Conservation (phyloP, 2,113 vertebrate species). For the Thymallus thymallus region DNA sequence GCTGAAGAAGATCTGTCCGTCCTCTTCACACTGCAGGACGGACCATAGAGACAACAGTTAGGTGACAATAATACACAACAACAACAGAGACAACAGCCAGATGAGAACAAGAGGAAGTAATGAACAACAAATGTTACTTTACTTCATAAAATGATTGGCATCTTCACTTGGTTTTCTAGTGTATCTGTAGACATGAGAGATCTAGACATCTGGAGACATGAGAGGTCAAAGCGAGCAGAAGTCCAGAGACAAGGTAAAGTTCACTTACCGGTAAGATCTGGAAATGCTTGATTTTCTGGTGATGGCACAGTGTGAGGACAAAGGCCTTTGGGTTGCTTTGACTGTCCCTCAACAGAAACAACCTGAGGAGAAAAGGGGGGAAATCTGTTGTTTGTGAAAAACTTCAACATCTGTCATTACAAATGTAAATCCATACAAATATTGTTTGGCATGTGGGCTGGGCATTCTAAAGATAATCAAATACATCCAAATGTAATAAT, state of each 20-base stretch:
- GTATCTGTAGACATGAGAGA: not conserved
- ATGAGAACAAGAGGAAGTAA: no score
- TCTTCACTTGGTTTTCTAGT: no score
- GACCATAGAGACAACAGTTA: no score
- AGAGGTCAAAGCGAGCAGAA: no score
- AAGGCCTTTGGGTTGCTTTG: constrained; percentile 99
- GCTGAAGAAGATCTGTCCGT: constrained; percentile 95
- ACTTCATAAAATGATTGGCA: not conserved
- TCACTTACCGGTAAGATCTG: constrained; percentile 93
- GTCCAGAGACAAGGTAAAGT: not conserved
- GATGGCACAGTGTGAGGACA: constrained; percentile 96
- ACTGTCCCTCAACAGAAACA: constrained; percentile 96
- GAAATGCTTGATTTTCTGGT: constrained; percentile 99
- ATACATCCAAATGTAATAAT: no score
- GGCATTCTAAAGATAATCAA: not conserved
- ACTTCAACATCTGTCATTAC: not conserved
- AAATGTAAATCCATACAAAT: not conserved
- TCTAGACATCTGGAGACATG: no score
- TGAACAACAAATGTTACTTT: no score
- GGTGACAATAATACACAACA: no score
- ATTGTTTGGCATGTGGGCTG: not conserved
- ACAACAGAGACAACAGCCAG: no score
- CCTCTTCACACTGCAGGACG: constrained; percentile 85
- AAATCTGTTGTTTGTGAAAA: not conserved
- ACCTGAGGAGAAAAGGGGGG: constrained; percentile 66